Base-by-base conservation (phyloP, 2,888 invertebrate genomes). In the Tetragonula carbonaria region DNA sequence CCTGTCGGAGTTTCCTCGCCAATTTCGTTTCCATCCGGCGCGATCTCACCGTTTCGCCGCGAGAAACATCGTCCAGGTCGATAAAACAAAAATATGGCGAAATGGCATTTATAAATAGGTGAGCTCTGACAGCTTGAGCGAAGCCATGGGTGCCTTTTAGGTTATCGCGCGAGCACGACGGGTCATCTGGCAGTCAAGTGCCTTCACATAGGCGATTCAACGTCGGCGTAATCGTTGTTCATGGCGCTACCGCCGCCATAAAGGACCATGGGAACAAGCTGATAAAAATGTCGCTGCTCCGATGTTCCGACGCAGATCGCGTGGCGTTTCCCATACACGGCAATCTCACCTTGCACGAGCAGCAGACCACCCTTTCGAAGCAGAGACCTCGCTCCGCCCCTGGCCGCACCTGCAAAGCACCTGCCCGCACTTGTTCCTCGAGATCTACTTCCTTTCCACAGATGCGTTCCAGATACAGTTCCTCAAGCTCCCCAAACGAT, bases 111-210 rank as follows among this genome's bases (percentile, higher is more conserved):
- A 94, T 94, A 94, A 94, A 94, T 94, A 94, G 93, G 93, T 93
- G 87, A 92, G 91, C 90, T 93, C 92, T 92, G 94, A 94, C 93
- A 94, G 93, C 90, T 94, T 93, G 94, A 94, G 93, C 91, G 80
- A 92, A 93, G 92, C 93, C 94, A 93, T 91, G 87, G 93, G 89
- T 90, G 94, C 93, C 90, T 94, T 94, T 94, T 94, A 94, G 94
- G 94, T 94, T 94, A 94, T 94, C 94, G 91, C 89, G 91, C 90
- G 91, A 93, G 92, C 91, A 93, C 92, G 92, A 91, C 91, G 92
- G 94, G 94, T 94, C 94, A 94, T 94, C 94, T 94, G 94, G 94
- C 93, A 94, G 94, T 94, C 94, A 94, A 94, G 94, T 94, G 94
- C 91, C 90, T 90, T 90, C 91, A 89, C 91, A 91, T 91, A 90